Evolutionary conservation across 2,797 vertebrate genomes (phyloP), one percentile per base, ranked within the genome.

Genomic region (Agapornis canus): DNA sequence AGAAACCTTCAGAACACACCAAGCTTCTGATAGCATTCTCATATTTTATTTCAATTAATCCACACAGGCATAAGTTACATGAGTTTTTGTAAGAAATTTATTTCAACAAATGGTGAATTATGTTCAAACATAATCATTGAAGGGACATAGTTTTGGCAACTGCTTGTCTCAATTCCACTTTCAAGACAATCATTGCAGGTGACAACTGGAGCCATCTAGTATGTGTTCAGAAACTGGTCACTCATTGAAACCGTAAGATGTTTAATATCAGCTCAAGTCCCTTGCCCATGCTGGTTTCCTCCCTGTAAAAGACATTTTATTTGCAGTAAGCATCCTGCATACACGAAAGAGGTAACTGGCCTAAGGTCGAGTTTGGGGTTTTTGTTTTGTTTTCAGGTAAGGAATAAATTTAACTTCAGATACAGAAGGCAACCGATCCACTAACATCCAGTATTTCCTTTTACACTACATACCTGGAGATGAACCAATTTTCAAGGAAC

Each of bases 31-130:
- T 51, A 72, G 7, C 10, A 76, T 32, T 56, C 2, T 88, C 5
- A 20, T 26, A 22, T 57, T 95, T 93, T 93, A 96, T 93, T 95
- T 73, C 3, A 70, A 35, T 56, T 49, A 71, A 75, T 63, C 10
- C 64, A 93, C 20, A 60, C 10, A 84, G 9, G 65, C n/a, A 54
- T 51, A 80, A 72, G 11, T 60, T 47, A 63, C 8, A 86, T 9
- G 13, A 39, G 10, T 6, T 90, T 80, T n/a, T 59, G 10, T n/a
- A 86, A 19, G 19, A 89, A 89, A 59, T 1, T 1, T 9, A 3
- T 73, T 89, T n/a, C 3, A 47, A 43, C 23, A 72, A 82, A 63
- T 17, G 5, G 11, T 1, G 0, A 72, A 4, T n/a, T n/a, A n/a
- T 10, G 8, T 73, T 89, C 17, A 45, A 78, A 49, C 31, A 61